Percentiles rank a stretch among this genome's conserved stretches.
Conservation (phyloP, 2,888 invertebrate genomes). For the Colostygia pectinataria region DNA sequence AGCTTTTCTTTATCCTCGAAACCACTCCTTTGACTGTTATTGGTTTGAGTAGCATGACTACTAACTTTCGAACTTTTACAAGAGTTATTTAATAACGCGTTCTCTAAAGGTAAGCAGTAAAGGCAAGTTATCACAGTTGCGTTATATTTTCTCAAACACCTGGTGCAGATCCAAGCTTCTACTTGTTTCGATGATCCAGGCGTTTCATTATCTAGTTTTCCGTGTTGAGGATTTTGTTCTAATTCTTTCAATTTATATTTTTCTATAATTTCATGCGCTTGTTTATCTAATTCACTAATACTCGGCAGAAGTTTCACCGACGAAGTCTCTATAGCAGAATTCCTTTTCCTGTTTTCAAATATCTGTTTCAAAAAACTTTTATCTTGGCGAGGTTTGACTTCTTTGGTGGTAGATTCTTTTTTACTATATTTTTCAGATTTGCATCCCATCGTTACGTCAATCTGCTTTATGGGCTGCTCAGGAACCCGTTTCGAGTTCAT, state of each 20-base stretch:
- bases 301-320: slow-evolving; percentile 85
- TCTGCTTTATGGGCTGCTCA: slow-evolving; percentile 29
- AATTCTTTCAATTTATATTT: slow-evolving; percentile 61
- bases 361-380: slow-evolving; percentile 80
- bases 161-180: slow-evolving; percentile 63
- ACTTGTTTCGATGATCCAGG: slow-evolving; percentile 31
- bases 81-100: slow-evolving; percentile 24
- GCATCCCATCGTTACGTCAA: slow-evolving; percentile 36
- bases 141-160: slow-evolving; percentile 65
- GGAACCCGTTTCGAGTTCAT: slow-evolving; percentile 34
- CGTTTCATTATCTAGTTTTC: slow-evolving; percentile 26
- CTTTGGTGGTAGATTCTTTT: slow-evolving; percentile 51
- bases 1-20: slow-evolving; percentile 82
- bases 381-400: slow-evolving; percentile 69
- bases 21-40: slow-evolving; percentile 33
- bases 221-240: slow-evolving; percentile 14
- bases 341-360: slow-evolving; percentile 71
- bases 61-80: slow-evolving; percentile 33
- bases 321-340: slow-evolving; percentile 58
- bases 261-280: slow-evolving; percentile 89
- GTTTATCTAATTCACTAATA: slow-evolving; percentile 90
- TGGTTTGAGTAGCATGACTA: slow-evolving; percentile 55
- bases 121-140: slow-evolving; percentile 56
- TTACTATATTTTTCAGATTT: slow-evolving; percentile 58
- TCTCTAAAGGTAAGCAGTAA: slow-evolving; percentile 48